Evolutionary conservation across 2,888 invertebrate genomes (phyloP), one percentile per base, ranked within the genome.

Genomic region (Allygus modestus): DNA sequence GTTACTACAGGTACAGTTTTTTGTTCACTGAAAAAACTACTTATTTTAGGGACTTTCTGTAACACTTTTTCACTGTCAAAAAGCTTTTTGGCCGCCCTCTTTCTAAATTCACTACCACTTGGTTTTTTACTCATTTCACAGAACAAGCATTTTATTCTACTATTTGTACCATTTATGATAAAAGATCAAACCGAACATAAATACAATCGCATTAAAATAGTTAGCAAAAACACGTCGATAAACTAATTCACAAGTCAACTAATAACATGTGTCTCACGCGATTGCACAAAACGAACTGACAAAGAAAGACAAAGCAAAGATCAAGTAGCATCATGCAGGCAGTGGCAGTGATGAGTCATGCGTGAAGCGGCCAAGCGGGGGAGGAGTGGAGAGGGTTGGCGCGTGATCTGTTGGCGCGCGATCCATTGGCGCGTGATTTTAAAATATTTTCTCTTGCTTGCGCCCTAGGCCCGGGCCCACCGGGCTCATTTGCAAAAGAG

Each of bases 51-150:
- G 28, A 58, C 31, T 51, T 79, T 79, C 26, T 28, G 15, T 46
- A 79, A 54, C 33, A 79, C 79, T 41, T 79, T 79, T 79, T 79
- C 41, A 33, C 43, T 23, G 17, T 79, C 43, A 5, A 41, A 43
- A 31, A 41, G 79, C 26, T 79, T 79, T 79, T 79, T 43, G 12
- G 79, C 79, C 54, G 79, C 79, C 26, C 51, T n/a, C 26, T 79
- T 79, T 17, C 54, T n/a, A 54, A 79, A 79, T 43, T 79, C 79
- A 58, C 41, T 23, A 23, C 79, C 79, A 79, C 79, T 79, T 79
- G 51, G 79, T 41, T 79, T 79, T 77, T 31, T 69, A 69, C 31
- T 69, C 69, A 69, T 69, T 61, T 61, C 61, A 61, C 61, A 61
- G 61, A 61, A 61, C 23, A 61, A 28, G 26, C 28, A 61, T 61